phyloP scores from a whole-genome alignment of 2,888 invertebrate species.

The Platerodrilus igneus region DNA sequence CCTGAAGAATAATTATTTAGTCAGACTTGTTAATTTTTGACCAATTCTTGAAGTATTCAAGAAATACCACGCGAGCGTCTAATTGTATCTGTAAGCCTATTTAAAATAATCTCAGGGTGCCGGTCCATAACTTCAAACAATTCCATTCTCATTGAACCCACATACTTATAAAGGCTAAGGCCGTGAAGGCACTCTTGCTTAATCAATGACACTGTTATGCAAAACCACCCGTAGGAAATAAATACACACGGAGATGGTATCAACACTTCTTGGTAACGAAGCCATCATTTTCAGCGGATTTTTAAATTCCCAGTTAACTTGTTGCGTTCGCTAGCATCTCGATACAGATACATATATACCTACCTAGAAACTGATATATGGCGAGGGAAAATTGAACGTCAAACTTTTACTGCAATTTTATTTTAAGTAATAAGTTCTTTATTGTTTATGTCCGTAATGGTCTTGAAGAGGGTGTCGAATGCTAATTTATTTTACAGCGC shows the following conservation, averaged over 20 bases:
- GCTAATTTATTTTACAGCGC: too few species aligned
- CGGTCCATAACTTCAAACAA: too few species aligned
- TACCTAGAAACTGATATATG: slow-evolving; percentile 32
- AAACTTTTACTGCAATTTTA: slow-evolving; percentile 30
- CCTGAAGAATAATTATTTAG: too few species aligned
- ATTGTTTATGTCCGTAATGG: slow-evolving; percentile 31
- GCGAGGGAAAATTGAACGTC: slow-evolving; percentile 35
- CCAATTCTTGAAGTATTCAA: too few species aligned
- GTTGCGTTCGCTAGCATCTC: slow-evolving; percentile 17
- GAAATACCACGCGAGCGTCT: too few species aligned
- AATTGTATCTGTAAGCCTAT: too few species aligned
- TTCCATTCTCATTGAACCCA: too few species aligned
- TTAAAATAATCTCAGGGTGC: too few species aligned
- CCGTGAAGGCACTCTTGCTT: not conserved
- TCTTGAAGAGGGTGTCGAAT: slow-evolving; percentile 30
- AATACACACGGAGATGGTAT: slow-evolving; percentile 23
- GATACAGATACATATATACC: slow-evolving; percentile 19
- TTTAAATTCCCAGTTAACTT: slow-evolving; percentile 18
- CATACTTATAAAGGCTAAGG: too few species aligned
- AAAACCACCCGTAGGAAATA: slow-evolving; percentile 24
- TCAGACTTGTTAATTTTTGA: too few species aligned
- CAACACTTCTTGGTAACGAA: slow-evolving; percentile 25
- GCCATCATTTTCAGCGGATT: slow-evolving; percentile 24
- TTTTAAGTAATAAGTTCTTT: slow-evolving; percentile 34
- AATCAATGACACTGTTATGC: slow-evolving; percentile 20